Conservation (phyloP, 2,113 vertebrate species). For the Gallinago undulata region DNA sequence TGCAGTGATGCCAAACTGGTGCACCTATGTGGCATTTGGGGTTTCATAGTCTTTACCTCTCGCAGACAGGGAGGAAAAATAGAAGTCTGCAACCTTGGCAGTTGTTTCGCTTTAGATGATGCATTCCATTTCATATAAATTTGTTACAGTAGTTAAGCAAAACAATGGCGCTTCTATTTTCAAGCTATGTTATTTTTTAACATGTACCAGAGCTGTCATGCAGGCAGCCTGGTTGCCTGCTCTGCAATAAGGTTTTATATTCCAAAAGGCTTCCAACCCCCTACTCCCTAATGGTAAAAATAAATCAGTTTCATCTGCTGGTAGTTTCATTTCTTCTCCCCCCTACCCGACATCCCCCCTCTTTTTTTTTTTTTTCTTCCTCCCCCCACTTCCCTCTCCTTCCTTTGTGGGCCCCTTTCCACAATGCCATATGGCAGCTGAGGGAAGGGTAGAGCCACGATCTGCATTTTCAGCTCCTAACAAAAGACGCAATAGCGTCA, state of each 20-base stretch:
- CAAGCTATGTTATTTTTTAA: slow-evolving; percentile 63
- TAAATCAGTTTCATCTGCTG: slow-evolving; percentile 90
- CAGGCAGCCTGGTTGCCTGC: slow-evolving; percentile 68
- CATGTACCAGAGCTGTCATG: slow-evolving; percentile 63
- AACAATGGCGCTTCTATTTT: slow-evolving; percentile 78
- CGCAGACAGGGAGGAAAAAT: not conserved
- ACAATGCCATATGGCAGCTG: slow-evolving; percentile 95
- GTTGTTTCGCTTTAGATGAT: slow-evolving; percentile 37
- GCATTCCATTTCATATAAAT: slow-evolving; percentile 67
- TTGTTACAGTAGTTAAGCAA: slow-evolving; percentile 70
- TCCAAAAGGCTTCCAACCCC: slow-evolving; percentile 62
- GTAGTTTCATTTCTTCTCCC: slow-evolving; percentile 69
- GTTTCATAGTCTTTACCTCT: not conserved
- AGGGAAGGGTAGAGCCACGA: slow-evolving; percentile 74
- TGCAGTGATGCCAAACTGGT: not conserved
- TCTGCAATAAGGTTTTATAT: slow-evolving; percentile 67
- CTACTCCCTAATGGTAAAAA: slow-evolving; percentile 67
- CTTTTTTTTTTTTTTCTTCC: not conserved
- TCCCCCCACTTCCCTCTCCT: not conserved
- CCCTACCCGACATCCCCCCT: not conserved
- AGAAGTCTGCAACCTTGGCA: not conserved
- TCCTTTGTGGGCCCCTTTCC: slow-evolving; percentile 74
- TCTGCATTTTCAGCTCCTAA: slow-evolving; percentile 76
- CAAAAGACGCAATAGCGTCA: slow-evolving; percentile 85
- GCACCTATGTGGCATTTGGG: not conserved